These are phyloP conservation scores for Bubalus kerabau DNA, from an alignment of 2,113 vertebrate species.

Conservation along the genomic window DNA sequence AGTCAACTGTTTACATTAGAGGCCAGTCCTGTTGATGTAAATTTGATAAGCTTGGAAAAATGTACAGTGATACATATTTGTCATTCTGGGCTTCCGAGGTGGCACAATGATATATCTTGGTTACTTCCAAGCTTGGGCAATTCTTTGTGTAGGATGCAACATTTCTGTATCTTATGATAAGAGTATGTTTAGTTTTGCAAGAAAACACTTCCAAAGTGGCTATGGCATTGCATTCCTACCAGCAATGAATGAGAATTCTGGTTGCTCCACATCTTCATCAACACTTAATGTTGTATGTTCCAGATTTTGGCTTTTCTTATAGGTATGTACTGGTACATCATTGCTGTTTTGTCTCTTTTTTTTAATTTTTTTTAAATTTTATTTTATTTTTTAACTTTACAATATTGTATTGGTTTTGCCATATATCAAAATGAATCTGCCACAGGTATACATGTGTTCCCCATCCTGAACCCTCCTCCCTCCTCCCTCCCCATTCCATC, in stretches of 20 bases:
- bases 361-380: no score
- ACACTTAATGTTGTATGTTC: background rate
- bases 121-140: background rate
- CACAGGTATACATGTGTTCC: no score
- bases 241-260: background rate
- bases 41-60: background rate
- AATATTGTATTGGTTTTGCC: no score
- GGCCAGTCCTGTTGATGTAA: background rate
- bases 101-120: background rate
- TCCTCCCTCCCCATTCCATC: no score
- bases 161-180: background rate
- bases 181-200: background rate
- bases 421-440: no score
- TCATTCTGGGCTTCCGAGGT: background rate
- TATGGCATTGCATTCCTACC: background rate
- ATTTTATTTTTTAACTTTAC: no score
- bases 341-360: background rate
- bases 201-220: background rate
- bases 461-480: no score
- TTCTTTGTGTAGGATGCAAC: background rate
- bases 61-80: background rate
- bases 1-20: background rate
- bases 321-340: background rate
- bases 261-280: background rate
- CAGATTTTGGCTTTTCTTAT: background rate